A percentile compares a stretch with the other conserved stretches of the same genome.
Evolutionary conservation across 35 echinoderm and acorn worm genomes (phyloP).

Genomic region (Hemicentrotus pulcherrimus): DNA sequence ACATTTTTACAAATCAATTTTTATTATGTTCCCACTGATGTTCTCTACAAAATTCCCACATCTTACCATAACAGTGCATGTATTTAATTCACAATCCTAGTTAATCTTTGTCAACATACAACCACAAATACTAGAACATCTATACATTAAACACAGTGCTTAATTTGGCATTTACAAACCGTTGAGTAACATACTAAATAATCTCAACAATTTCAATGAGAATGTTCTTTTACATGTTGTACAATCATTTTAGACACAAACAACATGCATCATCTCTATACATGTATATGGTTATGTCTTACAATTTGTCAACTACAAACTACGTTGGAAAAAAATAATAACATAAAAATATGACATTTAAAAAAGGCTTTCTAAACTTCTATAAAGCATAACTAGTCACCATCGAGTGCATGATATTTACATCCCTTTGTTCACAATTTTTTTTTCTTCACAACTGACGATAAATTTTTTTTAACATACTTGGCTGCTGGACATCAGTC

Average conservation of each 20-base stretch:
- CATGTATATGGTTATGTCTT: not conserved
- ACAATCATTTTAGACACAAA: no score
- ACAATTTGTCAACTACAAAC: not conserved
- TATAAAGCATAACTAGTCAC: not conserved
- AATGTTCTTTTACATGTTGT: not conserved
- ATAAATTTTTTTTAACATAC: not conserved
- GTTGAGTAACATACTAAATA: not conserved
- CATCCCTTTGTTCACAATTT: not conserved
- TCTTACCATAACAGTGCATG: not conserved
- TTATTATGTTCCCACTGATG: not conserved
- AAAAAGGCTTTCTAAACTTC: not conserved
- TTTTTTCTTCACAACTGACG: not conserved
- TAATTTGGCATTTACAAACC: not conserved
- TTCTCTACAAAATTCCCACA: slow-evolving; percentile 12
- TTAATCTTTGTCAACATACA: not conserved
- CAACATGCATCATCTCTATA: no score
- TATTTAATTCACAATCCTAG: not conserved
- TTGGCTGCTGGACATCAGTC: not conserved
- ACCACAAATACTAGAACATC: not conserved
- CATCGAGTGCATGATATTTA: not conserved
- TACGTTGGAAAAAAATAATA: not conserved
- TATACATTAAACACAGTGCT: slow-evolving; percentile 4
- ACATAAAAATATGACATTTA: not conserved
- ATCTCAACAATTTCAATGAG: no score
- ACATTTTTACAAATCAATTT: slow-evolving; percentile 19